Percentiles rank a stretch among this genome's conserved stretches.
These are phyloP conservation scores for Hippotragus niger DNA, from an alignment of 2,113 vertebrate genomes.

Conservation along the genomic window DNA sequence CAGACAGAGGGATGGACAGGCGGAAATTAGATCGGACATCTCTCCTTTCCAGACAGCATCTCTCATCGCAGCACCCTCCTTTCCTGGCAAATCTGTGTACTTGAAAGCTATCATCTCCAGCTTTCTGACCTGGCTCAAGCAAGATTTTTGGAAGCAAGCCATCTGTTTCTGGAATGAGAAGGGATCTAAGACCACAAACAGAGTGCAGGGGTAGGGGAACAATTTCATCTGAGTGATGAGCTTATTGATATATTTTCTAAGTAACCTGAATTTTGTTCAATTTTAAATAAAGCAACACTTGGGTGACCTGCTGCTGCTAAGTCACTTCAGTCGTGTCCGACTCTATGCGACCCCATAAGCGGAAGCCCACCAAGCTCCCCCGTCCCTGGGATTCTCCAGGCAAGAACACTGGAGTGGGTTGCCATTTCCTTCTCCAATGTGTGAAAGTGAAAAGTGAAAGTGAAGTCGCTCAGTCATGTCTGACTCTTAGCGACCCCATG, in stretches of 20 bases:
- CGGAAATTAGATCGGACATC: not conserved
- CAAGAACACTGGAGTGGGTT: too few relatives aligned
- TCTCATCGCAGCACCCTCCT: not conserved
- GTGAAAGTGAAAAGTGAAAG: too few relatives aligned
- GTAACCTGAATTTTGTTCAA: not conserved
- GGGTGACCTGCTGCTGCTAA: not conserved
- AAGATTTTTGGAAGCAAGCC: constrained; percentile 10
- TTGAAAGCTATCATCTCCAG: not conserved
- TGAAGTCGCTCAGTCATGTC: too few relatives aligned
- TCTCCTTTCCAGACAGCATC: not conserved
- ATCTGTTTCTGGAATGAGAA: constrained; percentile 40
- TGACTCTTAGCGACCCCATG: too few relatives aligned
- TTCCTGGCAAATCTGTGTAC: constrained; percentile 23
- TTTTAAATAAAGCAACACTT: constrained; percentile 4
- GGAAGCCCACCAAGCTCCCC: too few relatives aligned
- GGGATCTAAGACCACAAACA: not conserved
- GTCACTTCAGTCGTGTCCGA: too few relatives aligned
- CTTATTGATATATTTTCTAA: not conserved
- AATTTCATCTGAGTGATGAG: not conserved
- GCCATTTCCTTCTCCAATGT: too few relatives aligned
- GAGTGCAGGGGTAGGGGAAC: not conserved
- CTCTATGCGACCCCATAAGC: too few relatives aligned
- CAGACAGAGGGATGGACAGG: not conserved
- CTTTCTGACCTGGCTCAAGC: not conserved
- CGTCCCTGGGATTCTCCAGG: too few relatives aligned